Evolutionary conservation across 2,113 vertebrate species (phyloP).

Genomic region (Macquaria australasica): DNA sequence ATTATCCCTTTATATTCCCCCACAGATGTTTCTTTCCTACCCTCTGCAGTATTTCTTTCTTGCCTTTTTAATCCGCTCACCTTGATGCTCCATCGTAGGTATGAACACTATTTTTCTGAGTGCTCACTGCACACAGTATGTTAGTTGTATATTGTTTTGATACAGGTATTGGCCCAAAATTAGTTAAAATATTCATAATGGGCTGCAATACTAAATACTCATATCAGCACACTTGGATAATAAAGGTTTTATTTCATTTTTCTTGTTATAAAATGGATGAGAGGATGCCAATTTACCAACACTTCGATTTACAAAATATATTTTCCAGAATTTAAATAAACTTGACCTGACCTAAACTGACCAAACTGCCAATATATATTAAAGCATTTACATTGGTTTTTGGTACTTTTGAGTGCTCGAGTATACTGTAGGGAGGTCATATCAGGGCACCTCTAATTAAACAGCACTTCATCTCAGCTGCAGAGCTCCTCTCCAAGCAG

Average conservation of each 20-base stretch:
- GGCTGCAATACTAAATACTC: conserved; percentile 52
- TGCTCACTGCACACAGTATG: conserved; percentile 35
- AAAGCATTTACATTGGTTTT: conserved; percentile 8
- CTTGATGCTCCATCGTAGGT: conserved; percentile 12
- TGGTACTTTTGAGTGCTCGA: conserved; percentile 2
- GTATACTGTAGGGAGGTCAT: not conserved
- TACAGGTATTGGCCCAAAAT: conserved; percentile 30
- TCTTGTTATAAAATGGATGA: conserved; percentile 29
- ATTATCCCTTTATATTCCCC: conserved; percentile 7
- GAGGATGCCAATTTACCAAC: conserved; percentile 28
- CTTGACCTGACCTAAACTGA: too few relatives aligned
- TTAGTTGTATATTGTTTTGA: conserved; percentile 41
- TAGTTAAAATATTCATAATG: conserved; percentile 25
- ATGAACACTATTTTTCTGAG: conserved; percentile 64
- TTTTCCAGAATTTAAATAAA: conserved; percentile 51
- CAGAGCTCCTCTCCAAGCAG: conserved; percentile 12
- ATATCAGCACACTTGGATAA: conserved; percentile 56
- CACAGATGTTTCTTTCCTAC: conserved; percentile 34
- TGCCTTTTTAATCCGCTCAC: conserved; percentile 38
- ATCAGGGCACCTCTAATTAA: conserved; percentile 32
- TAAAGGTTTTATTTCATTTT: conserved; percentile 49
- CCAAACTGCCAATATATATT: conserved; percentile 3
- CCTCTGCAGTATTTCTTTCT: conserved; percentile 50
- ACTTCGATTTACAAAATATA: conserved; percentile 22
- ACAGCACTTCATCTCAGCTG: conserved; percentile 31